A percentile compares a stretch with the other conserved stretches of the same genome.
phyloP scores from a whole-genome alignment of 2,113 vertebrate species.

The Mystacornis crossleyi region DNA sequence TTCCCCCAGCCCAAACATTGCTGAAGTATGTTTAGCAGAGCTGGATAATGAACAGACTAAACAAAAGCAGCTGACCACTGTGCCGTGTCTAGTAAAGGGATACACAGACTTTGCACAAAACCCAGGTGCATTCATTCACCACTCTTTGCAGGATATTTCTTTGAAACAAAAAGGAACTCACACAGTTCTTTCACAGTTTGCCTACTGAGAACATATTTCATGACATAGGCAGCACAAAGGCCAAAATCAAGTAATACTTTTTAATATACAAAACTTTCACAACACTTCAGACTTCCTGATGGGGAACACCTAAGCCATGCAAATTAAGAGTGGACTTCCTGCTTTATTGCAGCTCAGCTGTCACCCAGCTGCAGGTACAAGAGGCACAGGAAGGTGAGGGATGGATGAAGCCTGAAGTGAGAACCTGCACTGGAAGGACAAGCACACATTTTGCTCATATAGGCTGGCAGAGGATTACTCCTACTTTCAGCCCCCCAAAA shows the following conservation, averaged over 20 bases:
- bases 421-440: not conserved
- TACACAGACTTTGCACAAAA: not conserved
- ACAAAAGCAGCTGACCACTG: constrained; percentile 23
- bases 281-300: not conserved
- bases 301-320: not conserved
- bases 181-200: not conserved
- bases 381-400: not conserved
- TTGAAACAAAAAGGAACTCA: not conserved
- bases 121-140: not conserved
- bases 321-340: not conserved
- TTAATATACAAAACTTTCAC: not conserved
- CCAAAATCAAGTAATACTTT: not conserved
- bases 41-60: constrained; percentile 22
- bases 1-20: not conserved
- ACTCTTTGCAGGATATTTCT: not conserved
- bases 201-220: not conserved
- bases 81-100: not conserved
- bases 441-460: not conserved
- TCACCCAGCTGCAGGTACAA: not conserved
- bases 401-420: not conserved
- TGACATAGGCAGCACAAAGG: not conserved
- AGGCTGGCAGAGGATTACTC: not conserved
- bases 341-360: not conserved
- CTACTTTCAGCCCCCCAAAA: not conserved
- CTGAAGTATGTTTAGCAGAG: not conserved